Percentiles rank a stretch among this genome's conserved stretches.
phyloP scores from a whole-genome alignment of 2,888 invertebrate genomes.

The Nomada goodeniana region DNA sequence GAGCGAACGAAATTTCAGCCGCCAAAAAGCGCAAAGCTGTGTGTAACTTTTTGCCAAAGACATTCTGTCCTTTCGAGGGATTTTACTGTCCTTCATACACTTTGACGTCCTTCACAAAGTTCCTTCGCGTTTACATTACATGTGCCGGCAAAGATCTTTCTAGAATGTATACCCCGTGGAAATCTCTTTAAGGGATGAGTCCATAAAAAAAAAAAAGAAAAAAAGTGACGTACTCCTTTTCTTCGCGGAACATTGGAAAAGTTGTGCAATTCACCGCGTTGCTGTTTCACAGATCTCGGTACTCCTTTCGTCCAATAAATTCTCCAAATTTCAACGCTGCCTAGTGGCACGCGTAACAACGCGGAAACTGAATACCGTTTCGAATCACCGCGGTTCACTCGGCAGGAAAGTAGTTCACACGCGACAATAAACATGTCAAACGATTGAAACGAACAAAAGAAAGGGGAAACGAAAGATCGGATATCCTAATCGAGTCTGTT shows the following conservation, averaged over 20 bases:
- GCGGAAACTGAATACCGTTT: neutral
- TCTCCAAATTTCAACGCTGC: constrained; percentile 8
- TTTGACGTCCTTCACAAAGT: constrained; percentile 75
- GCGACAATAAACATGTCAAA: constrained; percentile 36
- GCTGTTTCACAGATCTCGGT: neutral
- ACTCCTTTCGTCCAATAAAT: constrained; percentile 32
- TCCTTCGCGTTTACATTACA: constrained; percentile 63
- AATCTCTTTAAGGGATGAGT: constrained; percentile 10
- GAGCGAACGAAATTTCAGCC: constrained; percentile 42
- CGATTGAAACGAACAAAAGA: neutral
- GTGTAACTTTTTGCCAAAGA: constrained; percentile 61
- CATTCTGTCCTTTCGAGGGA: constrained; percentile 69
- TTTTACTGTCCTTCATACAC: constrained; percentile 58
- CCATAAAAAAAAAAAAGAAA: neutral
- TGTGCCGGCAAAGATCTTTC: constrained; percentile 38
- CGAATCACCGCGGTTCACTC: no score
- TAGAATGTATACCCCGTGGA: constrained; percentile 31
- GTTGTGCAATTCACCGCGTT: no score
- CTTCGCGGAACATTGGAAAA: neutral
- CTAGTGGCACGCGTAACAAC: neutral
- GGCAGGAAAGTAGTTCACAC: neutral
- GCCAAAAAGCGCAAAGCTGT: constrained; percentile 58
- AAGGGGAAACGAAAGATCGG: no score
- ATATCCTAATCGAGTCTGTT: neutral
- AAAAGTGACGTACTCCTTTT: neutral